phyloP scores from a whole-genome alignment of 2,113 vertebrate genomes.

The Toxostoma redivivum region DNA sequence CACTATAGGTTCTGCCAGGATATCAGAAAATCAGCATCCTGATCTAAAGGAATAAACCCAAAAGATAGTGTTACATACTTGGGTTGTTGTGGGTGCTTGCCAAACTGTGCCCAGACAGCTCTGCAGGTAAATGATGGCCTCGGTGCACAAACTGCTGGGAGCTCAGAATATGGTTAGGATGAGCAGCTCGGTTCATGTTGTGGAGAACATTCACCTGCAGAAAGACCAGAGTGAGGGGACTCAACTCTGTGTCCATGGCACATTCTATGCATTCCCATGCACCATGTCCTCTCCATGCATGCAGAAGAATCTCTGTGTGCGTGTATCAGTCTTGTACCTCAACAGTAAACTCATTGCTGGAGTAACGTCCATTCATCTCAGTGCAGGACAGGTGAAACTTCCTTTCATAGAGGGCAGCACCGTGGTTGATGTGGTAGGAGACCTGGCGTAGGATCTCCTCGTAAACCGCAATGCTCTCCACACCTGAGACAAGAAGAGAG shows the following conservation, averaged over 20 bases:
- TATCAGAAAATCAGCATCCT: not conserved
- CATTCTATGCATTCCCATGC: not conserved
- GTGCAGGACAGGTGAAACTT: constrained; percentile 95
- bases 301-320: not conserved
- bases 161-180: constrained; percentile 90
- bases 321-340: constrained; percentile 74
- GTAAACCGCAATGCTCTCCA: constrained; percentile 94
- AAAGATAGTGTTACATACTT: constrained; percentile 70
- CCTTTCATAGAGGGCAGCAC: constrained; percentile 89
- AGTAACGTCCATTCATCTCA: constrained; percentile 97
- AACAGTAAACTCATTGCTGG: constrained; percentile 93
- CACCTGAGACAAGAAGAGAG: constrained; percentile 65
- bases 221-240: not conserved
- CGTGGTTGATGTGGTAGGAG: constrained; percentile 83
- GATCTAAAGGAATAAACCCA: not conserved
- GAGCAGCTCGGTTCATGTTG: constrained; percentile 84
- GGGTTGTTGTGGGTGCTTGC: constrained; percentile 88
- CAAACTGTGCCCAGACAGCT: constrained; percentile 91
- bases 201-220: constrained; percentile 91
- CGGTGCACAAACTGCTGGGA: constrained; percentile 94
- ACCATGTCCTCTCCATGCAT: rapidly evolving
- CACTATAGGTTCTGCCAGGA: not conserved
- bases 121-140: constrained; percentile 83
- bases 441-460: constrained; percentile 91
- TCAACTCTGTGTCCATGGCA: not conserved